These are phyloP conservation scores for Trigoniulus corallinus DNA, from an alignment of 1,140 invertebrate genomes.

Conservation along the genomic window DNA sequence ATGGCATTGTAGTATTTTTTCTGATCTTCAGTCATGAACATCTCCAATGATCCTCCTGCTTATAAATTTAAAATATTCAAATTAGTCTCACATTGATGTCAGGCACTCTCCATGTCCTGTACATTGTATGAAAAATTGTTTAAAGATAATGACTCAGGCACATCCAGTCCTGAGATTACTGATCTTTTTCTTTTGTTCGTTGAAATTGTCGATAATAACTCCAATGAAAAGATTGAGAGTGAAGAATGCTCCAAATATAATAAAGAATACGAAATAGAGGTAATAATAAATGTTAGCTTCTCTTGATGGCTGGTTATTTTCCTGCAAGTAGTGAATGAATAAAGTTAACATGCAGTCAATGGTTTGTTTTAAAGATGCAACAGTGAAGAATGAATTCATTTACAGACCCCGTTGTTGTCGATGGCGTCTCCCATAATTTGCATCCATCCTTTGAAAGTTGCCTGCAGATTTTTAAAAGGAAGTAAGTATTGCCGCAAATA, in stretches of 20 bases:
- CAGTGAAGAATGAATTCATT: not conserved
- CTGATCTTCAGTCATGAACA: conserved; percentile 99
- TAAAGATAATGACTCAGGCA: too few relatives aligned
- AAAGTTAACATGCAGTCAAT: not conserved
- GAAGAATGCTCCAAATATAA: conserved; percentile 94
- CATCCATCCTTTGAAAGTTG: conserved; percentile 73
- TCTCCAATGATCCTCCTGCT: conserved; percentile 90
- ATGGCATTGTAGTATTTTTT: conserved; percentile 99
- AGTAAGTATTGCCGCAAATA: too few relatives aligned
- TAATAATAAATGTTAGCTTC: conserved; percentile 96
- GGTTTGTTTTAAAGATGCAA: not conserved
- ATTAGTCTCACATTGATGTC: too few relatives aligned
- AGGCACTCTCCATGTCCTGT: too few relatives aligned
- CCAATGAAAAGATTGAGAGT: conserved; percentile 95
- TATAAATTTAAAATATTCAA: conserved; percentile 23
- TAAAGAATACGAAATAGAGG: conserved; percentile 95
- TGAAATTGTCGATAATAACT: conserved; percentile 97
- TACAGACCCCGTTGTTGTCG: conserved; percentile 40
- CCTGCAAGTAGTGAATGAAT: conserved; percentile 38
- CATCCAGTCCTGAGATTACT: too few relatives aligned
- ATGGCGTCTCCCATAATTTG: conserved; percentile 98
- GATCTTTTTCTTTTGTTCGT: conserved; percentile 94
- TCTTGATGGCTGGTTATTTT: conserved; percentile 67
- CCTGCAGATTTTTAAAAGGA: conserved; percentile 27
- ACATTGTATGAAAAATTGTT: too few relatives aligned